Conservation (phyloP, 2,113 vertebrate species). For the Cercopithecus mona region DNA sequence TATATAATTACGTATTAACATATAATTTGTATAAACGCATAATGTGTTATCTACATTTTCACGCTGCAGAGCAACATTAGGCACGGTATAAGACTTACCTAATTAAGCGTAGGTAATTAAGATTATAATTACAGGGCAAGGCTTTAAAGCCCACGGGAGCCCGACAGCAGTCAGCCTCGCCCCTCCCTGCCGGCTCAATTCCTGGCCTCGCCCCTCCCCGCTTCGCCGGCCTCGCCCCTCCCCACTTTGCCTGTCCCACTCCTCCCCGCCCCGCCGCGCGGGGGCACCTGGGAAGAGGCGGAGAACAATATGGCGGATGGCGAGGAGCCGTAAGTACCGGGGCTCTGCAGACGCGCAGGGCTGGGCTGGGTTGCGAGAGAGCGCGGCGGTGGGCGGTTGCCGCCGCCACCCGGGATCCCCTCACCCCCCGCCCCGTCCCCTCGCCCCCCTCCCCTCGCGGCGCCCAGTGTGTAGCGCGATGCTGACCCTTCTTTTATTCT, state of each 20-base stretch:
- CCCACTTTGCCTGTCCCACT: not conserved
- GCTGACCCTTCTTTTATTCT: constrained; percentile 95
- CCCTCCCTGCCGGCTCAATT: too few species aligned
- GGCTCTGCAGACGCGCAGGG: not conserved
- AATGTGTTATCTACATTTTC: not conserved
- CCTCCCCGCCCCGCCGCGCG: not conserved
- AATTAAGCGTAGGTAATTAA: constrained; percentile 18
- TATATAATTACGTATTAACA: not conserved
- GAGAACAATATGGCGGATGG: constrained; percentile 95
- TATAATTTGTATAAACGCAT: not conserved
- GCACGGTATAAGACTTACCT: not conserved
- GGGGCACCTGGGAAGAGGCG: constrained; percentile 63
- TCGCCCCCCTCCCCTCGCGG: constrained; percentile 79
- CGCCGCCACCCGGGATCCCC: constrained; percentile 64
- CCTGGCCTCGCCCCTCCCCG: not conserved
- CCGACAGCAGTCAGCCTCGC: fast-evolving
- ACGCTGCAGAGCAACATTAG: not conserved
- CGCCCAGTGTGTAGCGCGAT: constrained; percentile 83
- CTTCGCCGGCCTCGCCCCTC: not conserved
- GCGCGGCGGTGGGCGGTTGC: constrained; percentile 74
- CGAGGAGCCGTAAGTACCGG: constrained; percentile 95
- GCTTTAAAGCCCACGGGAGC: fast-evolving
- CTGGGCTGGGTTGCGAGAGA: constrained; percentile 60
- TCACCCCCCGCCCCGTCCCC: constrained; percentile 68
- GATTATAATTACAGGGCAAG: not conserved